Evolutionary conservation across 35 echinoderm and acorn worm genomes (phyloP).

Genomic region (Lytechinus variegatus): DNA sequence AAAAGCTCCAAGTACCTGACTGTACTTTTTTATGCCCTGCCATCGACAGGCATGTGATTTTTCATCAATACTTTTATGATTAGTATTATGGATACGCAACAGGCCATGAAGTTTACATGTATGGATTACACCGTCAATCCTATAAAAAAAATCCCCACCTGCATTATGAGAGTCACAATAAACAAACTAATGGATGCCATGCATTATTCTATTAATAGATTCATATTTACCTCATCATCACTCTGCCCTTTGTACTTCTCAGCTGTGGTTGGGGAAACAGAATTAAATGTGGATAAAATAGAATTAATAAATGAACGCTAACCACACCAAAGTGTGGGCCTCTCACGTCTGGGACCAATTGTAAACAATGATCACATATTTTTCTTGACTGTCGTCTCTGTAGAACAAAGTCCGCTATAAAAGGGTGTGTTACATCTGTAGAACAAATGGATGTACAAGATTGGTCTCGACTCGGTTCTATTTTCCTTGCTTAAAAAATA

Average conservation of each 20-base stretch:
- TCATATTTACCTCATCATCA: constrained; percentile 48
- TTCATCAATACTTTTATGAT: background rate
- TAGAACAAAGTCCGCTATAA: background rate
- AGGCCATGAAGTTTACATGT: background rate
- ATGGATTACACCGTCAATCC: background rate
- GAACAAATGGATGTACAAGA: background rate
- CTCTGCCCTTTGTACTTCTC: constrained; percentile 47
- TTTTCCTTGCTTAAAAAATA: background rate
- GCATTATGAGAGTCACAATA: background rate
- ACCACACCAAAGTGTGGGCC: background rate
- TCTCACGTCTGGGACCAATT: background rate
- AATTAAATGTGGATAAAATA: background rate
- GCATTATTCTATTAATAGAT: constrained; percentile 30
- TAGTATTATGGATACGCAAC: background rate
- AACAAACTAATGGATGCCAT: background rate
- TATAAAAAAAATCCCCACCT: background rate
- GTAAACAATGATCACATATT: background rate
- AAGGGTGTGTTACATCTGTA: background rate
- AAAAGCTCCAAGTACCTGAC: background rate
- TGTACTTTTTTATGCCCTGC: background rate
- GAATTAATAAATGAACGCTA: background rate
- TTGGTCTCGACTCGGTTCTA: background rate
- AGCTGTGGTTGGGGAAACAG: background rate
- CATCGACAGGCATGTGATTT: background rate
- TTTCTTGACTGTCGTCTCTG: background rate